A percentile compares a stretch with the other conserved stretches of the same genome.
phyloP scores from a whole-genome alignment of 1,140 invertebrate genomes.

The Drosophila arawakana region DNA sequence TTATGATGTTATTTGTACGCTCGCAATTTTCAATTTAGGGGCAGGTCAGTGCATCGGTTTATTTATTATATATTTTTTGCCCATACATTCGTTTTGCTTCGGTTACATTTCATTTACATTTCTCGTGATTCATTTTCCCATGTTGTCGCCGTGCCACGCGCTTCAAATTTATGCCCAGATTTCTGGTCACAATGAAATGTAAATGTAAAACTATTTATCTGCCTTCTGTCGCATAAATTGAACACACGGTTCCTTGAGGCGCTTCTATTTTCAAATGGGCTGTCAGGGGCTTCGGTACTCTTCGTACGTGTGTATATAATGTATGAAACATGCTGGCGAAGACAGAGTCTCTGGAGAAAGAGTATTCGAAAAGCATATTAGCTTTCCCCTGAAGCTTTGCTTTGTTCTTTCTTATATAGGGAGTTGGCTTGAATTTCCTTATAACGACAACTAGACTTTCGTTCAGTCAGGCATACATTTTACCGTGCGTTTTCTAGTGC shows the following conservation, averaged over 20 bases:
- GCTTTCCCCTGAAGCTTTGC: no score
- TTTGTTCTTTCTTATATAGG: no score
- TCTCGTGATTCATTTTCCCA: conserved; percentile 26
- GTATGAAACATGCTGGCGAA: no score
- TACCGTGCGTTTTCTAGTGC: no score
- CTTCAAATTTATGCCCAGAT: conserved; percentile 28
- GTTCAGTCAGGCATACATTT: no score
- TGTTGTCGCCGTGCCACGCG: conserved; percentile 57
- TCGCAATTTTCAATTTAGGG: conserved; percentile 48
- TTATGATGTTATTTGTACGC: conserved; percentile 42
- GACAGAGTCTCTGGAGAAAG: no score
- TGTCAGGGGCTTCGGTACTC: background rate
- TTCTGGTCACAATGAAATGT: conserved; percentile 22
- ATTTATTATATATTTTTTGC: no score
- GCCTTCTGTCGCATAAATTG: conserved; percentile 34
- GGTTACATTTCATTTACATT: conserved; percentile 52
- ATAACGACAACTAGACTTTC: no score
- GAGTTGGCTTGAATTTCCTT: no score
- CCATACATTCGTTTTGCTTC: background rate
- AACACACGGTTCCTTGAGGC: conserved; percentile 10
- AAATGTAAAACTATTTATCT: conserved; percentile 37
- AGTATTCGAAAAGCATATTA: no score
- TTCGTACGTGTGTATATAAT: no score
- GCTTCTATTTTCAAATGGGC: background rate
- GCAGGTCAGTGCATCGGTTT: conserved; percentile 54